Conservation (phyloP, 2,888 invertebrate species). For the Lumbricus terrestris region DNA sequence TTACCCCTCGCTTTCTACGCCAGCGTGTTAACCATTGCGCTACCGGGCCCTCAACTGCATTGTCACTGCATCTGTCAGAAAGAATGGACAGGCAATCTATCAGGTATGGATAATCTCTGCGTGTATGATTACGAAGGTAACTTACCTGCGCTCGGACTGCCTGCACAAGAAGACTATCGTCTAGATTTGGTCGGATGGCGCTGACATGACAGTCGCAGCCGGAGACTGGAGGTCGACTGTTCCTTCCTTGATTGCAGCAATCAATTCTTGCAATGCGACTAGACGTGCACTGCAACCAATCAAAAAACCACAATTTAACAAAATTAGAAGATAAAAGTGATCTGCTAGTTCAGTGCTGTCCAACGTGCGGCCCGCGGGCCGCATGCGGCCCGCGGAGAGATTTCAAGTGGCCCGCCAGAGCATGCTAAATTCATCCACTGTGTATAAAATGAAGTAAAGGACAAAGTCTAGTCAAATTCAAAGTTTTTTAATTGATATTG, state of each 20-base stretch:
- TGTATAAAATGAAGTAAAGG: too few species aligned
- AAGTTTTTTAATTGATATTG: too few species aligned
- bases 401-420: too few species aligned
- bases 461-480: too few species aligned
- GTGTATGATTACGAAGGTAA: not conserved
- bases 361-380: too few species aligned
- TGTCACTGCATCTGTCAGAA: not conserved
- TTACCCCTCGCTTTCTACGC: too few species aligned
- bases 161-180: not conserved
- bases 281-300: not conserved
- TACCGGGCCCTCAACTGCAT: too few species aligned
- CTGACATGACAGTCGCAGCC: not conserved
- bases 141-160: not conserved
- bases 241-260: not conserved
- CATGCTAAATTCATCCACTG: too few species aligned
- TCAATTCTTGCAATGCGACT: slow-evolving; percentile 3
- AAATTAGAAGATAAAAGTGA: not conserved
- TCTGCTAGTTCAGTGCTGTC: too few species aligned
- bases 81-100: not conserved
- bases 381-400: too few species aligned
- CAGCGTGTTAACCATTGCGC: too few species aligned
- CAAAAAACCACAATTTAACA: not conserved
- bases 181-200: not conserved
- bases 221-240: not conserved
- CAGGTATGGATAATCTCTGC: not conserved